Evolutionary conservation across 1,140 invertebrate genomes (phyloP), one percentile per base, ranked within the genome.

Genomic region (Schlechtendalia chinensis): DNA sequence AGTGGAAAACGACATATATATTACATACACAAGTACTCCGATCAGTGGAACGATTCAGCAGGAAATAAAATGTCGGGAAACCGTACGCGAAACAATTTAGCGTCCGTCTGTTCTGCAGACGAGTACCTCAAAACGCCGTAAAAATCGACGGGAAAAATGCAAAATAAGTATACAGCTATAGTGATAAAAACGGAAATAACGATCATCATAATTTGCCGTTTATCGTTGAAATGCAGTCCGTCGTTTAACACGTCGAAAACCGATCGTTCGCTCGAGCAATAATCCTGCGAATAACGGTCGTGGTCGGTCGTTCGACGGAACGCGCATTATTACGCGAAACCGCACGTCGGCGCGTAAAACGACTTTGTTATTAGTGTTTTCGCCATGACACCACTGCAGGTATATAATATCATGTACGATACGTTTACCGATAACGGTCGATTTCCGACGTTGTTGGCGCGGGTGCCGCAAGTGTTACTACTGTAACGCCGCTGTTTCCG

Each of bases 351-450:
- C n/a, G 32, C 8, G 11, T 24, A 8, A 24, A 69, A 69, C 39
- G 39, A 24, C 65, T 16, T 47, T 47, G 45, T 69, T 69, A 67
- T 67, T 67, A 22, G 63, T 67, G 19, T 67, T 67, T 22, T 22
- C n/a, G 19, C 19, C 32, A n/a, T 67, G 22, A 39, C 3, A 8
- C 24, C 12, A 47, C 8, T 0, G 65, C 32, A 39, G 32, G 16
- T 65, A 65, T 39, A 45, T 65, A 1, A 54, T 24, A 1, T 24
- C 10, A 58, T 12, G n/a, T n/a, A 16, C 17, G n/a, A 45, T 39
- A 65, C 19, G 32, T 39, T 39, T 39, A 3, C 32, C 3, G 32
- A 39, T 39, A 39, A 39, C 32, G 32, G 32, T 39, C 32, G 32
- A n/a, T 65, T 45, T 6, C 32, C 10, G 32, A 65, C 16, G 16